Evolutionary conservation across 2,888 invertebrate genomes (phyloP).

Genomic region (Carterocephalus palaemon): DNA sequence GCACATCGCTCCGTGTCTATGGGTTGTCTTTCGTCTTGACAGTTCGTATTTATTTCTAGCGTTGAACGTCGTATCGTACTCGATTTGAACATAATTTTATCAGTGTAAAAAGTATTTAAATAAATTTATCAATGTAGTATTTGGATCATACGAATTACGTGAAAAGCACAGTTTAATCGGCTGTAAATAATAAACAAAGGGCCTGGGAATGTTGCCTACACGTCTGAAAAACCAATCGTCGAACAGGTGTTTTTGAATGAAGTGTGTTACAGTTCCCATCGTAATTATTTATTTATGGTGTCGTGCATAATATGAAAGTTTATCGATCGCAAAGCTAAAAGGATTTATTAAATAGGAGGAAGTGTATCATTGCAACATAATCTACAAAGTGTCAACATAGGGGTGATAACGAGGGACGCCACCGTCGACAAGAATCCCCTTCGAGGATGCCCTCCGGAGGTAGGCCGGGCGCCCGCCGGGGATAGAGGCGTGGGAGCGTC

Average conservation of each 20-base stretch:
- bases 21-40: slow-evolving; percentile 66
- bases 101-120: too few species aligned
- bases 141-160: slow-evolving; percentile 31
- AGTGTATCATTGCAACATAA: slow-evolving; percentile 1
- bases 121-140: slow-evolving; percentile 33
- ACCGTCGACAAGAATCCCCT: slow-evolving; percentile 34
- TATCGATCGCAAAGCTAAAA: slow-evolving; percentile 54
- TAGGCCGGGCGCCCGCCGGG: slow-evolving; percentile 35
- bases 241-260: slow-evolving; percentile 90
- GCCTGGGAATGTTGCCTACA: slow-evolving; percentile 64
- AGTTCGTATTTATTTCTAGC: slow-evolving; percentile 66
- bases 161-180: slow-evolving; percentile 26
- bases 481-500: slow-evolving; percentile 40
- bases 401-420: slow-evolving; percentile 40
- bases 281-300: slow-evolving; percentile 70
- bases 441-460: slow-evolving; percentile 35
- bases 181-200: slow-evolving; percentile 39
- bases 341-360: slow-evolving; percentile 19
- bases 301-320: slow-evolving; percentile 73
- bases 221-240: slow-evolving; percentile 83
- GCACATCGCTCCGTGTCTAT: slow-evolving; percentile 61
- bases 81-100: slow-evolving; percentile 59
- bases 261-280: slow-evolving; percentile 75
- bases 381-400: slow-evolving; percentile 24
- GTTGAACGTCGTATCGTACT: slow-evolving; percentile 61